Conservation (phyloP, 1,140 invertebrate genomes). For the Halesus radiatus region DNA sequence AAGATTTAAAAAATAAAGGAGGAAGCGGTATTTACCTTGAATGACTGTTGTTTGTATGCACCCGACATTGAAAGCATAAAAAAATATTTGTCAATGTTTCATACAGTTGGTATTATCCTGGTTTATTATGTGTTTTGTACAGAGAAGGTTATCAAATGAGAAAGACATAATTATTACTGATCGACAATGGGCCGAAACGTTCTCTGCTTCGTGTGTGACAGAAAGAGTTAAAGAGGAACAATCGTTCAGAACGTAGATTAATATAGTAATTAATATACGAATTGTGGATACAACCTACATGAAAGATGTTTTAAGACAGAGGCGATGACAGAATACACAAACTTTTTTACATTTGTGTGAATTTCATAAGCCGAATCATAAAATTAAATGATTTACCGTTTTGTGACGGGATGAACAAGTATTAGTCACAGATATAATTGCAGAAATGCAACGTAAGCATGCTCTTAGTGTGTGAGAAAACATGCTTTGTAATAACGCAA, state of each 20-base stretch:
- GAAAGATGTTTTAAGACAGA: no score
- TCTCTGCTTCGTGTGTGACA: background rate
- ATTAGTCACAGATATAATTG: constrained; percentile 6
- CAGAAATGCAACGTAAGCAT: constrained; percentile 9
- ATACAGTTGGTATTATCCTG: constrained; percentile 32
- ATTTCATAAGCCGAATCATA: background rate
- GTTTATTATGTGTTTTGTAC: constrained; percentile 11
- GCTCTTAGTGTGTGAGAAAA: constrained; percentile 6
- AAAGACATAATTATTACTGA: background rate
- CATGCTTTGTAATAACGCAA: background rate
- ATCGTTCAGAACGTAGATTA: background rate
- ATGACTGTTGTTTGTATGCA: constrained; percentile 57
- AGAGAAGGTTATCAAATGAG: constrained; percentile 8
- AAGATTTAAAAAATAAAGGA: constrained; percentile 51
- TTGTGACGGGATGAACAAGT: constrained; percentile 12
- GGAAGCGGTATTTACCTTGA: constrained; percentile 57
- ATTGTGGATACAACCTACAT: no score
- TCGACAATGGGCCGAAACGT: background rate
- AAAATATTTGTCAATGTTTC: constrained; percentile 56
- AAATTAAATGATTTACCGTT: background rate
- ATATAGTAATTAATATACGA: background rate
- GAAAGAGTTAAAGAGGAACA: background rate
- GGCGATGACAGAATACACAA: background rate
- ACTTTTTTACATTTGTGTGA: background rate
- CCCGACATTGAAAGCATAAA: constrained; percentile 59